A percentile compares a stretch with the other conserved stretches of the same genome.
Evolutionary conservation across 2,113 vertebrate genomes (phyloP).

Genomic region (Tupaia tana): DNA sequence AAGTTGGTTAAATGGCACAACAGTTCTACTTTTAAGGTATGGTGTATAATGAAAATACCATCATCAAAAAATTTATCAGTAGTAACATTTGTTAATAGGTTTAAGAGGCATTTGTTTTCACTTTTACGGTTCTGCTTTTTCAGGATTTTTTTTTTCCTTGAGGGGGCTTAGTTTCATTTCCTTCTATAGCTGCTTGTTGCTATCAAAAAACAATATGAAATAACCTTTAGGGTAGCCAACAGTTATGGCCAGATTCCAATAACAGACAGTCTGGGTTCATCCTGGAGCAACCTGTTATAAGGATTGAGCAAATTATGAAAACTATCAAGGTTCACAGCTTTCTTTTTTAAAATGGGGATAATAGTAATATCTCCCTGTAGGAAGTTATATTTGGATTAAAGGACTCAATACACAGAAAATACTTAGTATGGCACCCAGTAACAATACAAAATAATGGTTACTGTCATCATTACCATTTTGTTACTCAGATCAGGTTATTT

Average conservation of each 20-base stretch:
- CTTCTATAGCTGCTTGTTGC: background rate
- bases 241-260: background rate
- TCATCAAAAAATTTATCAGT: background rate
- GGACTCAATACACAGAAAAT: background rate
- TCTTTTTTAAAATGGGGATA: background rate
- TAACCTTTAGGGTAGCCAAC: background rate
- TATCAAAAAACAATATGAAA: background rate
- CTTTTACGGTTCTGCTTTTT: background rate
- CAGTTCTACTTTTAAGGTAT: slow-evolving; percentile 20
- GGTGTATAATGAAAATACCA: background rate
- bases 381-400: background rate
- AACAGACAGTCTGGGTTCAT: background rate
- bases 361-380: background rate
- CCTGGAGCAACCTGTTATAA: background rate
- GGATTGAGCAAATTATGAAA: background rate
- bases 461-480: background rate
- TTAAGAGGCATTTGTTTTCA: background rate
- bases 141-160: background rate
- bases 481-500: background rate
- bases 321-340: background rate
- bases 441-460: background rate
- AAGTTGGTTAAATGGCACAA: slow-evolving; percentile 48
- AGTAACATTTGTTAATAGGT: background rate
- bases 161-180: background rate
- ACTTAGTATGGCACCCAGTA: background rate